Evolutionary conservation across 2,113 vertebrate species (phyloP), one percentile per base, ranked within the genome.

Genomic region (human): DNA sequence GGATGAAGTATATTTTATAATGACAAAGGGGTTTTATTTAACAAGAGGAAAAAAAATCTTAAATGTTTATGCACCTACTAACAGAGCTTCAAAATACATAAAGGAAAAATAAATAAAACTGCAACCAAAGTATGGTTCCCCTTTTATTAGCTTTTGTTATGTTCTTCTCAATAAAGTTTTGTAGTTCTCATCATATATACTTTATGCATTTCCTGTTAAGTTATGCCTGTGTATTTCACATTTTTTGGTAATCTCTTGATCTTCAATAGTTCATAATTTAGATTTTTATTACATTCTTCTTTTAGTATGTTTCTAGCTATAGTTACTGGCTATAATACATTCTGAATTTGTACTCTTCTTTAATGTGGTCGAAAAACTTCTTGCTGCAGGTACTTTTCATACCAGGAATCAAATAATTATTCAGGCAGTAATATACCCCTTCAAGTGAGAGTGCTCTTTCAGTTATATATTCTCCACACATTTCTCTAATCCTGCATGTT

Each of bases 401-500:
- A 6, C 1, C 55, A 92, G 35, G 14, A 89, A 85, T 75, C 10
- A 72, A 8, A 89, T 79, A 48, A 75, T 93, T 90, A 59, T 73
- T 85, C 45, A 94, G 45, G 64, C 9, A 93, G 32, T n/a, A 94
- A 64, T 64, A 20, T 13, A 81, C 2, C 2, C 6, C 64, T 94
- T 89, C 55, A 68, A 75, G 23, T 85, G 32, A 90, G 35, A 89
- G 55, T 84, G 43, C 48, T 96, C 25, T 75, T 72, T 48, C 20
- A 50, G 52, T 73, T 38, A 84, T 79, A 81, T 81, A 75, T 85
- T 92, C 72, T 86, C 22, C 72, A 2, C 55, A 1, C 86, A 13
- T 43, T 72, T 97, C 48, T 61, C n/a, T 92, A 94, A 25, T 73
- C 40, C 78, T 89, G 11, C 16, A 92, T 48, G 8, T 87, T 92